Conservation (phyloP, 2,797 vertebrate genomes). For the Hirundo rustica region DNA sequence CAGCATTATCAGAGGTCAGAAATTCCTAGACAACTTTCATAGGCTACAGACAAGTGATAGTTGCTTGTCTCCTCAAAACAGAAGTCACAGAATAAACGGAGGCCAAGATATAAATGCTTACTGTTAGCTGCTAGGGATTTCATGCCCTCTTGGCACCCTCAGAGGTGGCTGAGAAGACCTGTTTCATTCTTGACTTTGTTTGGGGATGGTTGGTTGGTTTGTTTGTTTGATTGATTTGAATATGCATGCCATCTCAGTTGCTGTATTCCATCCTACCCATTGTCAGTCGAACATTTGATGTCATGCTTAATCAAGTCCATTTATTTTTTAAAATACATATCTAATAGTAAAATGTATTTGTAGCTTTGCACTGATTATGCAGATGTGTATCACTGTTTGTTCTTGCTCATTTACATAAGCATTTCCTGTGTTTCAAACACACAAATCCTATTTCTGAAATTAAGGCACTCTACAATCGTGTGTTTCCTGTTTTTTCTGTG, state of each 20-base stretch:
- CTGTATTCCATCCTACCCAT: neutral
- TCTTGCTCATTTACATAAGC: neutral
- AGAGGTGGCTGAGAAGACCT: neutral
- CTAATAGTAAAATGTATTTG: neutral
- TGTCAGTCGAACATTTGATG: neutral
- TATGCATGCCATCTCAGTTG: neutral
- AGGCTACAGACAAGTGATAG: neutral
- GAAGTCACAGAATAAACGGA: neutral
- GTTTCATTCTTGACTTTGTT: neutral
- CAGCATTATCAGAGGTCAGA: neutral
- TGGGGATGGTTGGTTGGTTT: neutral
- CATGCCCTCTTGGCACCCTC: neutral
- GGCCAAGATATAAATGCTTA: neutral
- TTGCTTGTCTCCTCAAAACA: neutral
- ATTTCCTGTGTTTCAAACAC: constrained; percentile 19
- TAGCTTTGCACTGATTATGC: neutral
- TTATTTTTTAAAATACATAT: neutral
- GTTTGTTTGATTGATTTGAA: neutral
- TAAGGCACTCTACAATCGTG: neutral
- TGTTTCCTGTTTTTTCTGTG: neutral
- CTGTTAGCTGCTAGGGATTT: neutral
- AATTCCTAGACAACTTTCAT: neutral
- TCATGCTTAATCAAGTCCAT: neutral
- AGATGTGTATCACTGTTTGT: neutral
- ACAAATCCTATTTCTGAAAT: constrained; percentile 10